A percentile compares a stretch with the other conserved stretches of the same genome.
phyloP scores from a whole-genome alignment of 2,113 vertebrate genomes.

The Sigmodon hispidus region DNA sequence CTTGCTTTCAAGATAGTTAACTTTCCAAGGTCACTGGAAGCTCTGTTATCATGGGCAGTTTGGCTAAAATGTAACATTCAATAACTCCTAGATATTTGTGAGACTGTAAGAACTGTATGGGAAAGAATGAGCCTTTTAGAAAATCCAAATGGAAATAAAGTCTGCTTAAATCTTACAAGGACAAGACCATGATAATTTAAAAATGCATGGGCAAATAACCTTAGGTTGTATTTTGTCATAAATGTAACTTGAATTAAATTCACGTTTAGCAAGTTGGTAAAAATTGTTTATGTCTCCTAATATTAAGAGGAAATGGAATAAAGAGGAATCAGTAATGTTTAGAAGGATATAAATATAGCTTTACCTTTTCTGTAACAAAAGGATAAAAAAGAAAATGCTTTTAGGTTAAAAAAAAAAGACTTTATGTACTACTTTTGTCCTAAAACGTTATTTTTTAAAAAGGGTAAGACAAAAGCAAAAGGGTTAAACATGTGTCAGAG shows the following conservation, averaged over 20 bases:
- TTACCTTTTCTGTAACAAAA: not conserved
- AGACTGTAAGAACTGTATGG: not conserved
- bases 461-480: not conserved
- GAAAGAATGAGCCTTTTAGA: not conserved
- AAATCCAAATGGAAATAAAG: not conserved
- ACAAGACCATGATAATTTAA: not conserved
- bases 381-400: not conserved
- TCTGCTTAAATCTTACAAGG: not conserved
- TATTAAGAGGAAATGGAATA: not conserved
- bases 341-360: not conserved
- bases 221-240: no score
- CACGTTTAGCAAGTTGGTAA: not conserved
- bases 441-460: not conserved
- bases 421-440: not conserved
- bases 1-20: not conserved
- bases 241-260: not conserved
- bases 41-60: not conserved
- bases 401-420: not conserved
- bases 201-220: not conserved
- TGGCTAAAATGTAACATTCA: not conserved
- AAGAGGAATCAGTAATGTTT: not conserved
- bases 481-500: not conserved
- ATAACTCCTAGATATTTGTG: not conserved
- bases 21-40: not conserved
- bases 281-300: not conserved